These are phyloP conservation scores for Polyommatus icarus DNA, from an alignment of 2,888 invertebrate species.

Conservation along the genomic window DNA sequence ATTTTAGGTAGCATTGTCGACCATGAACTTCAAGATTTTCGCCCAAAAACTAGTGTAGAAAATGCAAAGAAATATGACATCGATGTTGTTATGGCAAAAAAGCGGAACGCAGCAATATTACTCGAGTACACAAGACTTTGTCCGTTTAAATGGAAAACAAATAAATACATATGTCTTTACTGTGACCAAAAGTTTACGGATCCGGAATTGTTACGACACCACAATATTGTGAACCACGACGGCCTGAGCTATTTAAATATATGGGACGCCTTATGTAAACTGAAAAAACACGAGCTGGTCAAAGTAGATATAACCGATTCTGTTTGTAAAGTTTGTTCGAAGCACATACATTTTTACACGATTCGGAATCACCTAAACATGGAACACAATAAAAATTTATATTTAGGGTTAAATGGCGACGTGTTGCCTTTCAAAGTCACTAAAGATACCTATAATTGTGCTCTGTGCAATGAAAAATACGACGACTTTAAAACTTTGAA, in stretches of 20 bases:
- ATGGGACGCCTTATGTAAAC: conserved; percentile 52
- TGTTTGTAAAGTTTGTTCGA: conserved; percentile 59
- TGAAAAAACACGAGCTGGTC: conserved; percentile 63
- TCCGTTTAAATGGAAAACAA: conserved; percentile 70
- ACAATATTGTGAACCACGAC: conserved; percentile 50
- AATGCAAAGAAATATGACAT: conserved; percentile 45
- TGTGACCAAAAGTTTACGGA: conserved; percentile 62
- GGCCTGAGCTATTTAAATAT: conserved; percentile 47
- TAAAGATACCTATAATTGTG: conserved; percentile 57
- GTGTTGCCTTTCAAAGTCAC: conserved; percentile 63
- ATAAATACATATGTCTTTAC: conserved; percentile 64
- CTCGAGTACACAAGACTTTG: conserved; percentile 63
- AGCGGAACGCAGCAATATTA: conserved; percentile 54
- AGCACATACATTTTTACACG: conserved; percentile 47
- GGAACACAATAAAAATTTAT: conserved; percentile 55
- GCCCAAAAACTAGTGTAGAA: conserved; percentile 45
- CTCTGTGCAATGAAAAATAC: conserved; percentile 56
- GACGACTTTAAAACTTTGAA: conserved; percentile 65
- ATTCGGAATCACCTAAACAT: conserved; percentile 60
- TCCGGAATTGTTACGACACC: conserved; percentile 55
- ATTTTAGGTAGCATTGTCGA: conserved; percentile 64
- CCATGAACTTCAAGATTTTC: conserved; percentile 37
- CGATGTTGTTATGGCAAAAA: conserved; percentile 55
- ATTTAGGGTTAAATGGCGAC: conserved; percentile 54
- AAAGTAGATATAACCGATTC: conserved; percentile 66